Evolutionary conservation across 2,113 vertebrate species (phyloP).

Genomic region (Colaptes auratus): DNA sequence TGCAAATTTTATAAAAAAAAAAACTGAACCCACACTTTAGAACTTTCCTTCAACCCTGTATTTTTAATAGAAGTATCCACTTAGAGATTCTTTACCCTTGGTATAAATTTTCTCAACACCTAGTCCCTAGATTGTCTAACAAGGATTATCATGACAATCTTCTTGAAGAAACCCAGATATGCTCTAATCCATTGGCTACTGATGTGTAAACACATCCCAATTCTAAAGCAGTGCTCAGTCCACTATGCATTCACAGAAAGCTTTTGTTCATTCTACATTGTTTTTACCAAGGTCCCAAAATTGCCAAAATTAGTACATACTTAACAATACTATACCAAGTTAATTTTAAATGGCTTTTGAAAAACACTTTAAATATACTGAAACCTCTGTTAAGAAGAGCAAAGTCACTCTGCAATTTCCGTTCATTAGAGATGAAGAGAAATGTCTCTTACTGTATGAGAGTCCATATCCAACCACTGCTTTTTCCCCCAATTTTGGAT

Average conservation of each 20-base stretch:
- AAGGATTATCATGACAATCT: neutral
- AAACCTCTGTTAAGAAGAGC: neutral
- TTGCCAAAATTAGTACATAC: neutral
- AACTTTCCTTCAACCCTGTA: neutral
- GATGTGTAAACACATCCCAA: neutral
- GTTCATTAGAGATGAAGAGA: slow-evolving; percentile 30
- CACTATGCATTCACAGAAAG: rapidly evolving
- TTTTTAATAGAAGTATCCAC: neutral
- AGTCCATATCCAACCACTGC: slow-evolving; percentile 51
- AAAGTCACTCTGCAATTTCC: slow-evolving; percentile 4
- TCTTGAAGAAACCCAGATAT: neutral
- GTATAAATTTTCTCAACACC: neutral
- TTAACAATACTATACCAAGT: rapidly evolving
- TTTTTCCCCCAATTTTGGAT: slow-evolving; percentile 34
- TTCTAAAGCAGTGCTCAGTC: neutral
- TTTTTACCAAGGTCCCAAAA: neutral
- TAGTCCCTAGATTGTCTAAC: neutral
- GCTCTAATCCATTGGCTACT: neutral
- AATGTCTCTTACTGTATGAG: slow-evolving; percentile 50
- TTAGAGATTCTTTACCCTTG: neutral
- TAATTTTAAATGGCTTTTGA: neutral
- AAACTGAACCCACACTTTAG: too few relatives aligned
- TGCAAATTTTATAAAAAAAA: neutral
- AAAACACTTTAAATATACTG: neutral
- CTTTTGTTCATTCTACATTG: neutral